Base-by-base conservation (phyloP, 1,140 invertebrate genomes). In the Bombus affinis region DNA sequence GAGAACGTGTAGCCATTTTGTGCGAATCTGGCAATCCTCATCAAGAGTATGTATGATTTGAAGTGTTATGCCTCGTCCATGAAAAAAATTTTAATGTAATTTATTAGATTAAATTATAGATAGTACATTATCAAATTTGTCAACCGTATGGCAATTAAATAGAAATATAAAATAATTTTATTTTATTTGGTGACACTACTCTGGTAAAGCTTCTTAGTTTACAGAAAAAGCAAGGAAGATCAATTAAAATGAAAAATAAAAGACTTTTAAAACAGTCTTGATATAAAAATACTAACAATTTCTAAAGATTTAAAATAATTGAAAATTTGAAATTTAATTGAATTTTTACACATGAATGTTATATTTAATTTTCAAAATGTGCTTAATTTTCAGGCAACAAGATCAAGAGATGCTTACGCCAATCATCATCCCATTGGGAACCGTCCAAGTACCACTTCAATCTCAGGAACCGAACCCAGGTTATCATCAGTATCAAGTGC, bases 1-100 rank as follows among this genome's bases (percentile, higher is more conserved):
- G 98, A 47, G 98, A 98, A 94, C 96, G 97, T 62, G 97, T 98
- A 95, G 97, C 97, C 18, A 98, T 98, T 92, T 97, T 98, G 90
- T 98, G 98, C 92, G 97, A 98, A 93, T 97, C 97, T 90, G 98
- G 97, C 80, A 95, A 95, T 81, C 96, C 97, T 81, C 96, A 96
- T 35, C 96, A 96, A 90, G 96, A 96, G 96, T 96, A 94, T 89
- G 92, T 84, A 65, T 65, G 1, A n/a, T 32, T 2, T 3, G 18
- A 13, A 53, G 47, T 6, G 18, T 8, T 53, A 53, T 22, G 18
- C 6, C 18, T 53, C 1, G 0, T 22, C 18, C 18, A 22, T 53
- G 18, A 22, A 53, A 53, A 18, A 53, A 3, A 1, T 22, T 22
- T 53, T 53, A 53, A 1, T 53, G 6, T 53, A 53, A 8, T 53